Conservation (phyloP, 1,140 invertebrate species). For the Caenorhabditis briggsae region DNA sequence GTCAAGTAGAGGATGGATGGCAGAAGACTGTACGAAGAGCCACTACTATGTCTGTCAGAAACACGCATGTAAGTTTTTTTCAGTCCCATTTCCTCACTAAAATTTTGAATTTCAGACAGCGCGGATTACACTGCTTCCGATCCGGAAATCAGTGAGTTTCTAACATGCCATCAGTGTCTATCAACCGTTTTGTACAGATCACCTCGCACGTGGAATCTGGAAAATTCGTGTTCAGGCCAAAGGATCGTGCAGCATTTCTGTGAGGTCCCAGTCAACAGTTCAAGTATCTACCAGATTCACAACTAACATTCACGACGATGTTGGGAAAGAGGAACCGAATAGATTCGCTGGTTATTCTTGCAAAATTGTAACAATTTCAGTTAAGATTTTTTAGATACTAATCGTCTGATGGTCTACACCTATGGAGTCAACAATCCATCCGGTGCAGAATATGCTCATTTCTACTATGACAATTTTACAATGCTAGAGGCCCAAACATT, state of each 20-base stretch:
- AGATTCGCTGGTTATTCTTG: background rate
- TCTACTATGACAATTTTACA: conserved; percentile 62
- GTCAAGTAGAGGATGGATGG: conserved; percentile 39
- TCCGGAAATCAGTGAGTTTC: conserved; percentile 53
- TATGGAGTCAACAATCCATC: conserved; percentile 5
- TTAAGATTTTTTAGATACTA: conserved; percentile 49
- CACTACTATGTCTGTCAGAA: conserved; percentile 61
- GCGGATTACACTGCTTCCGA: conserved; percentile 54
- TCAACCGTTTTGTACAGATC: conserved; percentile 18
- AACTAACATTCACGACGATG: conserved; percentile 59
- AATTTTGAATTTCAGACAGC: conserved; percentile 24
- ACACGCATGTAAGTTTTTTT: conserved; percentile 46
- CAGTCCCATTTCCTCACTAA: background rate
- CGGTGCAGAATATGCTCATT: conserved; percentile 62
- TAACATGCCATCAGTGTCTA: background rate
- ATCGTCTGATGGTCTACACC: conserved; percentile 59
- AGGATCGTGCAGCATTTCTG: conserved; percentile 51
- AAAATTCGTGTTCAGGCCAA: conserved; percentile 53
- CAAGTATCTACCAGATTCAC: conserved; percentile 57
- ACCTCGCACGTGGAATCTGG: conserved; percentile 60
- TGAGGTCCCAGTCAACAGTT: conserved; percentile 62
- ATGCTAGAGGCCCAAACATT: conserved; percentile 46
- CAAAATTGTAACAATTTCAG: background rate
- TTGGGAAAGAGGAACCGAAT: conserved; percentile 42
- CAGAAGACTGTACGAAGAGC: conserved; percentile 45